A percentile compares a stretch with the other conserved stretches of the same genome.
Conservation (phyloP, 2,888 invertebrate species). For the Lottia gigantea region DNA sequence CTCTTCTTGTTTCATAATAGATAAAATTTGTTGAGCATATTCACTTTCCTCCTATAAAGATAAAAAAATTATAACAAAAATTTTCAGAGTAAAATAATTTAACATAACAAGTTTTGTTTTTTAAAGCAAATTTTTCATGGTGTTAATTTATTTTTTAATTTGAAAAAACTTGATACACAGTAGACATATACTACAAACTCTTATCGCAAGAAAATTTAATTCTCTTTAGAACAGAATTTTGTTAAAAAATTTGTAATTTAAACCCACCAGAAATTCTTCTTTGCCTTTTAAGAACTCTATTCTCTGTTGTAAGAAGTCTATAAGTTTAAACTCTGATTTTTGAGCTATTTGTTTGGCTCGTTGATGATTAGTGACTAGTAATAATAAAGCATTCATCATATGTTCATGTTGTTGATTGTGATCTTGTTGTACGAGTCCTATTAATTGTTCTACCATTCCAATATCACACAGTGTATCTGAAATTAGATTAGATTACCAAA, state of each 20-base stretch:
- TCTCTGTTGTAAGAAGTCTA: slow-evolving; percentile 66
- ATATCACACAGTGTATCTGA: slow-evolving; percentile 66
- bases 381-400: slow-evolving; percentile 70
- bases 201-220: no score
- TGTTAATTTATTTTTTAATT: no score
- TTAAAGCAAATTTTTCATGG: no score
- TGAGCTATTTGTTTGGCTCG: slow-evolving; percentile 68
- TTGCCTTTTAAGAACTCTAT: slow-evolving; percentile 66
- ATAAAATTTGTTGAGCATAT: slow-evolving; percentile 49
- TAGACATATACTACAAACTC: no score
- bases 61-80: slow-evolving; percentile 13
- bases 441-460: slow-evolving; percentile 67
- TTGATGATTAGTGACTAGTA: slow-evolving; percentile 69
- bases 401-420: slow-evolving; percentile 71
- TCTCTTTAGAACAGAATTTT: no score
- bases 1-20: slow-evolving; percentile 23
- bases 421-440: slow-evolving; percentile 57
- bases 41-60: slow-evolving; percentile 54
- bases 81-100: no score
- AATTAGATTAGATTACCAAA: slow-evolving; percentile 22
- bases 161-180: no score
- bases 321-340: slow-evolving; percentile 67
- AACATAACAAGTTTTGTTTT: no score
- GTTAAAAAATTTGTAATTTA: no score
- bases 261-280: slow-evolving; percentile 67